Evolutionary conservation across 2,113 vertebrate genomes (phyloP).

Genomic region (Spheniscus mendiculus): DNA sequence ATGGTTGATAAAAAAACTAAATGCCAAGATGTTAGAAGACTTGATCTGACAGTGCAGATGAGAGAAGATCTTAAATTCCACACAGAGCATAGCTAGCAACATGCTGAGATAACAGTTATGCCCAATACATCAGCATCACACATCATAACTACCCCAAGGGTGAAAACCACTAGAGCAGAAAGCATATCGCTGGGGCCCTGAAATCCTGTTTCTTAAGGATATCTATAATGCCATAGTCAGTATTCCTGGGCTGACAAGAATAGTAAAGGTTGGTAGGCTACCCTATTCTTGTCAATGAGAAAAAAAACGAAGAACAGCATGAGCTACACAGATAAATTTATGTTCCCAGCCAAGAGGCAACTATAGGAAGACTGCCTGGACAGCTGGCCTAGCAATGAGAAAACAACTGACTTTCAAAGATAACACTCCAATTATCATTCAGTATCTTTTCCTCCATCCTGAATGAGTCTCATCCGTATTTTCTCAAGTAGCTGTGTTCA

Average conservation of each 20-base stretch:
- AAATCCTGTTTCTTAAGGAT: not conserved
- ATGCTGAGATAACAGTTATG: constrained; percentile 37
- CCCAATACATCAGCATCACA: not conserved
- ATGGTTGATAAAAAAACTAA: not conserved
- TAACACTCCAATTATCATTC: not conserved
- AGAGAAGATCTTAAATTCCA: not conserved
- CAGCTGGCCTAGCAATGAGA: not conserved
- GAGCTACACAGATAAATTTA: not conserved
- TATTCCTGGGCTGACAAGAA: not conserved
- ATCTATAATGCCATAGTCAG: not conserved
- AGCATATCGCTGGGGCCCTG: not conserved
- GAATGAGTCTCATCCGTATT: not conserved
- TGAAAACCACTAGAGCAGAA: constrained; percentile 10
- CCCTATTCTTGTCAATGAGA: not conserved
- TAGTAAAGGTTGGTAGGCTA: not conserved
- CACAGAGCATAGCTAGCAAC: not conserved
- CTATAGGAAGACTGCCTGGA: not conserved
- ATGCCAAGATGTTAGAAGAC: not conserved
- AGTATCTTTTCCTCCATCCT: not conserved
- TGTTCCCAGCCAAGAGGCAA: not conserved
- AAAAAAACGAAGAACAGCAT: not conserved
- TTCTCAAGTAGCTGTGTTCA: not conserved
- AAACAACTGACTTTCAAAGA: not conserved
- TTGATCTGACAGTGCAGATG: not conserved
- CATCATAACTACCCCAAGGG: not conserved